Percentiles rank a stretch among this genome's conserved stretches.
Evolutionary conservation across 2,888 invertebrate genomes (phyloP).

Genomic region (Fragum fragum): DNA sequence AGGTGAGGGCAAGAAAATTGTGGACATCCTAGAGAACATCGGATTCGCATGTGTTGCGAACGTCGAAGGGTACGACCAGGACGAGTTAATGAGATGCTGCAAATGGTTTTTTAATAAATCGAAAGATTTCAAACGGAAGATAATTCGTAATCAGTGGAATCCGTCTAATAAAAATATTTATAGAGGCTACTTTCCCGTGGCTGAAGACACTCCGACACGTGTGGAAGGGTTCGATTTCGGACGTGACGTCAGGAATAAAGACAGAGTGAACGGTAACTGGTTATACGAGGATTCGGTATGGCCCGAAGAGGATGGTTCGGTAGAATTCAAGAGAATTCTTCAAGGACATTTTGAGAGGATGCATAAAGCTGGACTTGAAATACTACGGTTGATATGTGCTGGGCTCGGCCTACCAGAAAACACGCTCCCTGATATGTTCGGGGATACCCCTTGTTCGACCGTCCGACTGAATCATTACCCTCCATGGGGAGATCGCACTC

Average conservation of each 20-base stretch:
- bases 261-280: constrained; percentile 8
- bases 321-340: constrained; percentile 12
- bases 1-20: constrained; percentile 18
- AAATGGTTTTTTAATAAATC: constrained; percentile 18
- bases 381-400: constrained; percentile 9
- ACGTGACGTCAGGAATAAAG: constrained; percentile 14
- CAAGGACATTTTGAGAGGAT: constrained; percentile 16
- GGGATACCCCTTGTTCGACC: constrained; percentile 14
- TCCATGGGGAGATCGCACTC: constrained; percentile 12
- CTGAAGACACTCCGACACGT: constrained; percentile 19
- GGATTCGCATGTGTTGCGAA: constrained; percentile 23
- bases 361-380: constrained; percentile 20
- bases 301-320: constrained; percentile 5
- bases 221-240: constrained; percentile 27
- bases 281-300: constrained; percentile 18
- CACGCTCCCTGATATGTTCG: constrained; percentile 22
- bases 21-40: constrained; percentile 21
- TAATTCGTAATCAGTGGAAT: constrained; percentile 24
- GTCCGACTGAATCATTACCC: constrained; percentile 18
- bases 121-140: background rate
- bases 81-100: constrained; percentile 19
- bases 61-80: constrained; percentile 22
- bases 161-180: constrained; percentile 27
- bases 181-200: constrained; percentile 14
- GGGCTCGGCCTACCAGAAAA: constrained; percentile 15